Percentiles rank a stretch among this genome's conserved stretches.
Conservation (phyloP, 2,113 vertebrate species). For the Chaetodon trifascialis region DNA sequence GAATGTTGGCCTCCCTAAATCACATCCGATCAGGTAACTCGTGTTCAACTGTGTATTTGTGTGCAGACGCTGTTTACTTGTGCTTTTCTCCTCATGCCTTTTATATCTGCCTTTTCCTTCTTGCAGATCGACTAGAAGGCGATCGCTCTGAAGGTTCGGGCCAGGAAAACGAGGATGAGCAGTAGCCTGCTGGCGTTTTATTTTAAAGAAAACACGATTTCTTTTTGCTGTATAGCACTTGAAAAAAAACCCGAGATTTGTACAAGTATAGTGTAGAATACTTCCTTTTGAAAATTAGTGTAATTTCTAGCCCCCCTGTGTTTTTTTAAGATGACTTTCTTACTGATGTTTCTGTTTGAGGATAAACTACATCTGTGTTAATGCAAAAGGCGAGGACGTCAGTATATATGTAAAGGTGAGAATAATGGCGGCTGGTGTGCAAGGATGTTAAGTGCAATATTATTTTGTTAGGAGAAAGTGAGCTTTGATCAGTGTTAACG, state of each 20-base stretch:
- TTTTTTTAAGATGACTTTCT: slow-evolving; percentile 88
- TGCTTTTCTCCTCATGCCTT: background rate
- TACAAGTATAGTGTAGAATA: slow-evolving; percentile 92
- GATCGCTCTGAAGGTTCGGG: slow-evolving; percentile 96
- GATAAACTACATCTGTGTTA: slow-evolving; percentile 81
- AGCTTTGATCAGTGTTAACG: slow-evolving; percentile 89
- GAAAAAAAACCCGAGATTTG: slow-evolving; percentile 86
- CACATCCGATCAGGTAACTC: slow-evolving; percentile 94
- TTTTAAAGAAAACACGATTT: slow-evolving; percentile 61
- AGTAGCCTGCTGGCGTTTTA: slow-evolving; percentile 77
- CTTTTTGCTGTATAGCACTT: slow-evolving; percentile 85
- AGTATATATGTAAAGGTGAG: slow-evolving; percentile 71
- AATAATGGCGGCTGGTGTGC: slow-evolving; percentile 83
- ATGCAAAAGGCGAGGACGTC: slow-evolving; percentile 75
- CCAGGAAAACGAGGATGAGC: slow-evolving; percentile 95
- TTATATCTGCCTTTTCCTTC: background rate
- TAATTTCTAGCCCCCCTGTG: slow-evolving; percentile 89
- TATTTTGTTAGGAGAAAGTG: slow-evolving; percentile 87
- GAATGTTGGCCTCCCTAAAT: slow-evolving; percentile 97
- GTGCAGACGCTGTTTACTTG: background rate
- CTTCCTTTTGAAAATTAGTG: slow-evolving; percentile 93
- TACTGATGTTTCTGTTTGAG: slow-evolving; percentile 89
- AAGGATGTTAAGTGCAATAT: slow-evolving; percentile 93
- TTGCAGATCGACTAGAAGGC: slow-evolving; percentile 92
- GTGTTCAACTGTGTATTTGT: background rate